These are phyloP conservation scores for Regulus satrapa DNA, from an alignment of 2,113 vertebrate species.

Conservation along the genomic window DNA sequence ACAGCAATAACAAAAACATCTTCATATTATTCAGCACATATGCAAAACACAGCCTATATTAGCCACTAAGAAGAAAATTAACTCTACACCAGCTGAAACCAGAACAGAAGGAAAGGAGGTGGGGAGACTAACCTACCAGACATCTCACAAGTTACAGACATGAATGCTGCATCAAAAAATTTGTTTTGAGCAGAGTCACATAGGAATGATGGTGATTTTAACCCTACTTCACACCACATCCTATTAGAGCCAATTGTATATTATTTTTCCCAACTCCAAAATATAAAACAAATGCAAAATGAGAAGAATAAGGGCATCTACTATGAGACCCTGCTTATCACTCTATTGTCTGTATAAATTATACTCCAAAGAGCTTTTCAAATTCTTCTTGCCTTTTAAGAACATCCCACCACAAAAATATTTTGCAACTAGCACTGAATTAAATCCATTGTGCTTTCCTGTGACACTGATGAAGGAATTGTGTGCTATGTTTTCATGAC, in stretches of 20 bases:
- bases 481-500: conserved; percentile 81
- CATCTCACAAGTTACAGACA: not conserved
- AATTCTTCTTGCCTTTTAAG: conserved; percentile 58
- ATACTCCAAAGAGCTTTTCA: conserved; percentile 25
- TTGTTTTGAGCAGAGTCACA: not conserved
- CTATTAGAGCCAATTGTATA: not conserved
- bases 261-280: conserved; percentile 28
- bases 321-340: conserved; percentile 22
- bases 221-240: not conserved
- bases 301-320: conserved; percentile 32
- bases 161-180: not conserved
- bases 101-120: not conserved
- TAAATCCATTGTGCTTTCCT: conserved; percentile 62
- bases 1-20: not conserved
- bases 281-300: conserved; percentile 11
- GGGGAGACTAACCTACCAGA: not conserved
- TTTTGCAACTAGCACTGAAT: conserved; percentile 64
- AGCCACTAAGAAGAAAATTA: not conserved
- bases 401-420: conserved; percentile 59
- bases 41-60: not conserved
- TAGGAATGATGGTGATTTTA: not conserved
- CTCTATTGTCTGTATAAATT: conserved; percentile 27
- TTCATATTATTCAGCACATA: not conserved
- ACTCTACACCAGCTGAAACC: not conserved
- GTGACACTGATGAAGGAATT: conserved; percentile 76